Percentiles rank a stretch among this genome's conserved stretches.
Evolutionary conservation across 35 echinoderm and acorn worm genomes (phyloP).

Genomic region (Lytechinus variegatus): DNA sequence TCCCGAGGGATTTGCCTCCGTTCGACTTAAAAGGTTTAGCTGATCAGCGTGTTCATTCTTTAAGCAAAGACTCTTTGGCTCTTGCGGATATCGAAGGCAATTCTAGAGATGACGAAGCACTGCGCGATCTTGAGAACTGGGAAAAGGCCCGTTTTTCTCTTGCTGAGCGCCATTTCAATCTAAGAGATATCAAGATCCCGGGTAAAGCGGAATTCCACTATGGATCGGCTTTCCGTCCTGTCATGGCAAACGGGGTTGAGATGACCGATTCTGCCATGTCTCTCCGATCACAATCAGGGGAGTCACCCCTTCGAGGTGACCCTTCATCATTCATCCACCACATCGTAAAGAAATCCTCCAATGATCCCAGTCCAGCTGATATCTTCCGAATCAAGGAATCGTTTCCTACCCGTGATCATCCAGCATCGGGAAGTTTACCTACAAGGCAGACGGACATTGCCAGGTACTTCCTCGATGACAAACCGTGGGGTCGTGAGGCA

Average conservation of each 20-base stretch:
- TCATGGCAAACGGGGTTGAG: slow-evolving; percentile 27
- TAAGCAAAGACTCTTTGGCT: not conserved
- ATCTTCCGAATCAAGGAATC: slow-evolving; percentile 23
- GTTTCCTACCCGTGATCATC: slow-evolving; percentile 23
- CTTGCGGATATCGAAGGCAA: slow-evolving; percentile 8
- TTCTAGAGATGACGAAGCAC: slow-evolving; percentile 11
- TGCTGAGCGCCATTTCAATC: slow-evolving; percentile 31
- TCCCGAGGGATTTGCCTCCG: not conserved
- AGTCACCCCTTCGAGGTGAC: not conserved
- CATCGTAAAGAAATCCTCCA: not conserved
- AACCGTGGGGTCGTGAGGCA: slow-evolving; percentile 18
- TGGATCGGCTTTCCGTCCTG: slow-evolving; percentile 45
- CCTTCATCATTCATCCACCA: slow-evolving; percentile 22
- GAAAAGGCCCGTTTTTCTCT: slow-evolving; percentile 35
- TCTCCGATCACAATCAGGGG: not conserved
- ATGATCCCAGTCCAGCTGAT: slow-evolving; percentile 28
- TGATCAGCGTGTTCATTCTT: slow-evolving; percentile 9
- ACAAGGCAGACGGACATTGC: slow-evolving; percentile 34
- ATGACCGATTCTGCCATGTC: not conserved
- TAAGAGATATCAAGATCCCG: slow-evolving; percentile 30
- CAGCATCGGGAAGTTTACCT: not conserved
- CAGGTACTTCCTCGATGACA: slow-evolving; percentile 37
- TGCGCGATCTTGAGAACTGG: slow-evolving; percentile 31
- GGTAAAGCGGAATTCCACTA: slow-evolving; percentile 24
- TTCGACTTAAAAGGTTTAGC: slow-evolving; percentile 29